Evolutionary conservation across 2,113 vertebrate species (phyloP).

Genomic region (Malurus cyaneus): DNA sequence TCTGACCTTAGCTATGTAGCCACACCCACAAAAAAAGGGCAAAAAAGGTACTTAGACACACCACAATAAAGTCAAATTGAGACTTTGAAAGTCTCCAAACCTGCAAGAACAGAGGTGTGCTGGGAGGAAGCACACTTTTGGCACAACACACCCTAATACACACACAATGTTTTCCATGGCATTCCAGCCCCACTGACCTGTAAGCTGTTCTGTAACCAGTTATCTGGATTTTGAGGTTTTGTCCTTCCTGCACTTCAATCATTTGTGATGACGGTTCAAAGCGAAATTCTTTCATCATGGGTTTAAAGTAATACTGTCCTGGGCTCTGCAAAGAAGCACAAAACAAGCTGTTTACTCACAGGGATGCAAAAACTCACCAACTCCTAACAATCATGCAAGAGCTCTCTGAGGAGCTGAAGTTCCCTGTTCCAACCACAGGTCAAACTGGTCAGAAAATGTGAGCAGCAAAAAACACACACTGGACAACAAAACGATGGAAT

Average conservation of each 20-base stretch:
- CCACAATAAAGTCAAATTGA: background rate
- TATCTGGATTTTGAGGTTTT: constrained; percentile 89
- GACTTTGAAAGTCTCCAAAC: background rate
- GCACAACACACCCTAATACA: background rate
- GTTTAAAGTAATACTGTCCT: constrained; percentile 98
- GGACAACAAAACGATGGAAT: background rate
- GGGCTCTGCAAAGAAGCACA: constrained; percentile 84
- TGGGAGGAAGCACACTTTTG: background rate
- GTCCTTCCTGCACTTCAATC: constrained; percentile 95
- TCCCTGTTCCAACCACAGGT: background rate
- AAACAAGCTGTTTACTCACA: background rate
- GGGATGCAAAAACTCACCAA: background rate
- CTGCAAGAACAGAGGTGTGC: background rate
- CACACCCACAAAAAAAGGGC: background rate
- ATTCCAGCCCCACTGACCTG: constrained; percentile 68
- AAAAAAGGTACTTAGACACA: background rate
- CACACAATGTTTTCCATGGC: background rate
- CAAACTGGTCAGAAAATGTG: background rate
- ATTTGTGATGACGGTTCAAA: constrained; percentile 96
- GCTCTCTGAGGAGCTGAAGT: background rate
- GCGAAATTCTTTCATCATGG: constrained; percentile 99
- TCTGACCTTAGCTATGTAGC: background rate
- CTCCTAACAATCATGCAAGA: background rate
- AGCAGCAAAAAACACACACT: background rate
- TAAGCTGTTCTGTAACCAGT: constrained; percentile 92